A percentile compares a stretch with the other conserved stretches of the same genome.
Conservation (phyloP, 2,797 vertebrate genomes). For the Hippocampus kuda region DNA sequence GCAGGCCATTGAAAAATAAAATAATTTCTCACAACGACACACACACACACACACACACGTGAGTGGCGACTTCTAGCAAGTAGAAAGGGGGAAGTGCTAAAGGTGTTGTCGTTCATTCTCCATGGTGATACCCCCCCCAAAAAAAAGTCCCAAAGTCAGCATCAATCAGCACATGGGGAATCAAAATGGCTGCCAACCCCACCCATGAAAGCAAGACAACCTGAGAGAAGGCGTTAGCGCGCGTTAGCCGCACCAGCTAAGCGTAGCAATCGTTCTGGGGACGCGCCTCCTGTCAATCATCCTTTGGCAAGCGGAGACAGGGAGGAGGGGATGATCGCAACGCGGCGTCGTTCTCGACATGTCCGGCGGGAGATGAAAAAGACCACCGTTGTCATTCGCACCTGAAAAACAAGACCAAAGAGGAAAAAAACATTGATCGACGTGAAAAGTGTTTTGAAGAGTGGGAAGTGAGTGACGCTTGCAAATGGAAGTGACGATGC, state of each 20-base stretch:
- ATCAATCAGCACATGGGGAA: background rate
- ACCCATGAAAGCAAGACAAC: background rate
- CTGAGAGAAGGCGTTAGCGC: background rate
- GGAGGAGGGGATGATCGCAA: background rate
- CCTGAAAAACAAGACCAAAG: background rate
- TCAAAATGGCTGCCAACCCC: conserved; percentile 1
- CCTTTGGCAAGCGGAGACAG: background rate
- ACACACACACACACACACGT: background rate
- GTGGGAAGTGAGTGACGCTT: too few species aligned
- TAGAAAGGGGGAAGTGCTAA: background rate
- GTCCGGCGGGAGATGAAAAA: background rate
- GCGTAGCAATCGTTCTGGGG: too few species aligned
- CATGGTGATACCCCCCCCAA: background rate
- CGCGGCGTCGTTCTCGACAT: background rate
- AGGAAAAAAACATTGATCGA: background rate
- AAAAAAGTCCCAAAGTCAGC: background rate
- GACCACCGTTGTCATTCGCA: background rate
- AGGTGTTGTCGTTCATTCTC: background rate
- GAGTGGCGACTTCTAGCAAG: background rate
- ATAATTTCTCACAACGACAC: background rate
- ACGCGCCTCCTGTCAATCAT: background rate
- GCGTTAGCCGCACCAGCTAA: background rate
- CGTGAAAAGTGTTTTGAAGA: too few species aligned
- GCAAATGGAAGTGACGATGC: too few species aligned
- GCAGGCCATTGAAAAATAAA: background rate